Evolutionary conservation across 2,888 invertebrate genomes (phyloP).

Genomic region (Leptopilina syphax): DNA sequence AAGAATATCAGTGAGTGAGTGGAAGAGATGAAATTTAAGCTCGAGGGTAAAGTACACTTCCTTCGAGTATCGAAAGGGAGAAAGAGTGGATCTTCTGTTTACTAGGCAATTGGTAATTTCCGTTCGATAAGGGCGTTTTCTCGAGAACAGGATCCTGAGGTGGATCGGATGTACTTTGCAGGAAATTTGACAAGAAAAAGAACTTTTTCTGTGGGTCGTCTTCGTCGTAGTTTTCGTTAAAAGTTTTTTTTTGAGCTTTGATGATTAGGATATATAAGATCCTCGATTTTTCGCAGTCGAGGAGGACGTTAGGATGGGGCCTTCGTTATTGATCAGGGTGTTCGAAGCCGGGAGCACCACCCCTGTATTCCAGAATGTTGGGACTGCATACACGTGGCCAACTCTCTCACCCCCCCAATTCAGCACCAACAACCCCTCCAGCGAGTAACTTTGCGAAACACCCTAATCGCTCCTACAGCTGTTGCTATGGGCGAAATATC

Average conservation of each 20-base stretch:
- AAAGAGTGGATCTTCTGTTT: slow-evolving; percentile 47
- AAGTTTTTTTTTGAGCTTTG: slow-evolving; percentile 11
- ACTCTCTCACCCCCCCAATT: slow-evolving; percentile 61
- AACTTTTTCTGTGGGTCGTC: too few species aligned
- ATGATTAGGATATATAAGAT: slow-evolving; percentile 2
- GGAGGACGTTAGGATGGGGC: not conserved
- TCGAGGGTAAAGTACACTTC: slow-evolving; percentile 5
- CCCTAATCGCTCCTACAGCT: slow-evolving; percentile 53
- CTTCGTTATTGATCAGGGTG: slow-evolving; percentile 66
- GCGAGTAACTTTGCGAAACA: slow-evolving; percentile 47
- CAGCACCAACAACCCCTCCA: slow-evolving; percentile 57
- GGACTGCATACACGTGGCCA: slow-evolving; percentile 64
- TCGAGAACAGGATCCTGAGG: not conserved
- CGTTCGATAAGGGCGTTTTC: slow-evolving; percentile 31
- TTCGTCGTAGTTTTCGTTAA: too few species aligned
- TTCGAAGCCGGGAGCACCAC: slow-evolving; percentile 60
- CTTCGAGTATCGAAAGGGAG: slow-evolving; percentile 11
- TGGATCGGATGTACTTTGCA: slow-evolving; percentile 18
- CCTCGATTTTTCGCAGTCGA: not conserved
- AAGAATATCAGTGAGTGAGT: too few species aligned
- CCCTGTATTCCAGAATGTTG: slow-evolving; percentile 50
- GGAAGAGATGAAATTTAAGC: too few species aligned
- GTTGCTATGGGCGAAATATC: slow-evolving; percentile 57
- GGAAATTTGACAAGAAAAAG: not conserved
- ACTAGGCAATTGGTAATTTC: slow-evolving; percentile 54